Conservation (phyloP, 2,113 vertebrate genomes). For the Heptranchias perlo region DNA sequence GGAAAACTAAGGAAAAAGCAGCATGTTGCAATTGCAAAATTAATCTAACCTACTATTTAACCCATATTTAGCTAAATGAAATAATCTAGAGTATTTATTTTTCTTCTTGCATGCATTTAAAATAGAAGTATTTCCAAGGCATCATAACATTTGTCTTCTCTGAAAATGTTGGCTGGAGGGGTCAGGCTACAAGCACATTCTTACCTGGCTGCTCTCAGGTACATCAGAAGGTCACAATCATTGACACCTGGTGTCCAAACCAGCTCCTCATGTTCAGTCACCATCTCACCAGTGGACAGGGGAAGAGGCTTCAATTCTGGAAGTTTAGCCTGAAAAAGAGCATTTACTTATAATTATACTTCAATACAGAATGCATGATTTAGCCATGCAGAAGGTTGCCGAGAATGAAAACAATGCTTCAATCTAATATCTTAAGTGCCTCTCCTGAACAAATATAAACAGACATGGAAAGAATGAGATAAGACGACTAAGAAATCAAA, state of each 20-base stretch:
- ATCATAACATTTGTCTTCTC: background rate
- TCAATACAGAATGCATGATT: background rate
- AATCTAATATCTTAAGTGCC: background rate
- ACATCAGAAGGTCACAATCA: constrained; percentile 98
- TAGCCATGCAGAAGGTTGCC: background rate
- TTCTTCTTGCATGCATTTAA: background rate
- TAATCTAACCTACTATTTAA: background rate
- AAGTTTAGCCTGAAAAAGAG: constrained; percentile 78
- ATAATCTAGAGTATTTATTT: background rate
- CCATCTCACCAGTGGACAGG: constrained; percentile 75
- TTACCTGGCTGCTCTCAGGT: constrained; percentile 94
- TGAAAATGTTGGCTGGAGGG: background rate
- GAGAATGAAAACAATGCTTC: background rate
- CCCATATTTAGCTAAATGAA: background rate
- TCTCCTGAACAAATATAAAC: background rate
- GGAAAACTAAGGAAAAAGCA: background rate
- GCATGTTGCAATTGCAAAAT: background rate
- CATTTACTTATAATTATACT: background rate
- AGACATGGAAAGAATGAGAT: background rate
- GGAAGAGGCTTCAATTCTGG: constrained; percentile 93
- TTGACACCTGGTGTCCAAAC: constrained; percentile 98
- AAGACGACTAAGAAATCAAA: background rate
- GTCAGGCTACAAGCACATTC: constrained; percentile 19
- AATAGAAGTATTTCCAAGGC: background rate
- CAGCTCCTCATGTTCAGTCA: constrained; percentile 92